A percentile compares a stretch with the other conserved stretches of the same genome.
These are phyloP conservation scores for Parasteatoda lunata DNA, from an alignment of 2,888 invertebrate species.

Conservation along the genomic window DNA sequence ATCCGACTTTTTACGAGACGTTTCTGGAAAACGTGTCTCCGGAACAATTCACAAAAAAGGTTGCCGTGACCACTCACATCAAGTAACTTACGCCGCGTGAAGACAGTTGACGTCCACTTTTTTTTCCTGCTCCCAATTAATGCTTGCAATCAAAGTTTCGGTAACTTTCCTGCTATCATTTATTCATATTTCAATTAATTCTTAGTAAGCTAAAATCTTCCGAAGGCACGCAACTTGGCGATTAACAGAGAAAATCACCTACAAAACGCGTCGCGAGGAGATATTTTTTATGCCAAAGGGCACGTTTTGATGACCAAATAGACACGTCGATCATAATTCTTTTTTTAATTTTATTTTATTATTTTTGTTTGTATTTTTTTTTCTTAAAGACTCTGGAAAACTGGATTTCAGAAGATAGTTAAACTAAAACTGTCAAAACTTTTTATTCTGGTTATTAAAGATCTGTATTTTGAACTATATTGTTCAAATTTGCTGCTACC, in stretches of 20 bases:
- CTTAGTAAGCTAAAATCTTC: conserved; percentile 16
- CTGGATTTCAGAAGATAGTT: no score
- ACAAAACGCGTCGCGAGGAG: conserved; percentile 37
- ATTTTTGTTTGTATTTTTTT: no score
- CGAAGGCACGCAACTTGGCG: conserved; percentile 39
- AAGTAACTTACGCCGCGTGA: conserved; percentile 32
- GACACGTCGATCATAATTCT: no score
- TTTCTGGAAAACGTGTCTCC: conserved; percentile 14
- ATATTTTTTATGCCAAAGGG: neutral
- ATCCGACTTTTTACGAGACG: conserved; percentile 27
- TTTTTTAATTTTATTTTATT: no score
- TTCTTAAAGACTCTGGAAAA: no score
- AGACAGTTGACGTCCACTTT: conserved; percentile 40
- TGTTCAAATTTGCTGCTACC: no score
- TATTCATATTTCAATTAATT: conserved; percentile 67
- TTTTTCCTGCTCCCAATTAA: conserved; percentile 41
- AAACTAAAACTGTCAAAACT: no score
- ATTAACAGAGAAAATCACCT: conserved; percentile 45
- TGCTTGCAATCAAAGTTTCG: conserved; percentile 54
- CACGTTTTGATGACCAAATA: no score
- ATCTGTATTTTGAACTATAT: no score
- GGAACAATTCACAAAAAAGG: neutral
- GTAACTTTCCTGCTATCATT: conserved; percentile 50
- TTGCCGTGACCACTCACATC: conserved; percentile 36
- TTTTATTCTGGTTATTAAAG: no score